These are phyloP conservation scores for Coendou prehensilis DNA, from an alignment of 2,797 vertebrate species.

Conservation along the genomic window DNA sequence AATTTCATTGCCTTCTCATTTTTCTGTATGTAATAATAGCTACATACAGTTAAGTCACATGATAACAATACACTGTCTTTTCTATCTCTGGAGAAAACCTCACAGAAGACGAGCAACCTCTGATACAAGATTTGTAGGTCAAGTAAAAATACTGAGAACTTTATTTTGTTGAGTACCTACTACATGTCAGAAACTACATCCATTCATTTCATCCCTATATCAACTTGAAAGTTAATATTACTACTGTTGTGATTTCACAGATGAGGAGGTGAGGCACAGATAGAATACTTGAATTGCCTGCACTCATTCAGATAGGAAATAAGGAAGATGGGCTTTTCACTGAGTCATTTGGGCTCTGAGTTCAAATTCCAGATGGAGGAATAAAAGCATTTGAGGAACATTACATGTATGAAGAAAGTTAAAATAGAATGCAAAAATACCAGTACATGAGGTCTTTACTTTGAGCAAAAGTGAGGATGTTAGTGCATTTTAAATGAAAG, in stretches of 20 bases:
- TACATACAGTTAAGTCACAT: background rate
- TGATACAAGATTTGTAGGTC: background rate
- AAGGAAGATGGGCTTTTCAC: background rate
- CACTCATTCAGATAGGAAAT: background rate
- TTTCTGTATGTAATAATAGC: background rate
- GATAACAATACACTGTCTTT: background rate
- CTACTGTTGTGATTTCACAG: background rate
- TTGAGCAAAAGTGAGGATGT: slow-evolving; percentile 34
- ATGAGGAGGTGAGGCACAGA: background rate
- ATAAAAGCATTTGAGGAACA: background rate
- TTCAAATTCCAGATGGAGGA: background rate
- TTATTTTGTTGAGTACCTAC: background rate
- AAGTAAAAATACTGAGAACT: background rate
- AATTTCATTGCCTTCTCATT: background rate
- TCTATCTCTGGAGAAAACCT: background rate
- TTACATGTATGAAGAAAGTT: background rate
- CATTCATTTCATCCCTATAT: background rate
- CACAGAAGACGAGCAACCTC: background rate
- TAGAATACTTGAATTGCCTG: background rate
- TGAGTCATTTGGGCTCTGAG: background rate
- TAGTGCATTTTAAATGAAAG: background rate
- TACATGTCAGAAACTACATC: background rate
- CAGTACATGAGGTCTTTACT: background rate
- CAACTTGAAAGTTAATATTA: background rate
- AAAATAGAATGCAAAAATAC: background rate